A percentile compares a stretch with the other conserved stretches of the same genome.
Evolutionary conservation across 1,140 invertebrate genomes (phyloP).

Genomic region (Teleogryllus occipitalis): DNA sequence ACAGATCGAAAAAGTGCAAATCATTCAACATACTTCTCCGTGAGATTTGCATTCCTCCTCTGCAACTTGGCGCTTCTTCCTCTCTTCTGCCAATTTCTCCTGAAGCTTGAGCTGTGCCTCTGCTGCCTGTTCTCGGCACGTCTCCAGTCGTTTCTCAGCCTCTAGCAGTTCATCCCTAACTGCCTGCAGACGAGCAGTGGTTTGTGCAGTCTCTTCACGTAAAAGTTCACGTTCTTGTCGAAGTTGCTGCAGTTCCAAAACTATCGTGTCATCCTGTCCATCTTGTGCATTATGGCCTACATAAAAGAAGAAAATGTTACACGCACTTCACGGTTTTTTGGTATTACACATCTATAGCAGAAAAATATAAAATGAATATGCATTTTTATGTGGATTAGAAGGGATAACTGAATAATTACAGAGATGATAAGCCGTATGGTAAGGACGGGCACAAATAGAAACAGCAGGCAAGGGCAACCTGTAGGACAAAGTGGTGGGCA

Average conservation of each 20-base stretch:
- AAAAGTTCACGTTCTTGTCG: constrained; percentile 54
- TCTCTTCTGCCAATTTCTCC: constrained; percentile 46
- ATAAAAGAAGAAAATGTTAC: background rate
- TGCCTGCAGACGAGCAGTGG: constrained; percentile 44
- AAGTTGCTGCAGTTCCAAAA: constrained; percentile 45
- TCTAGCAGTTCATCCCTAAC: constrained; percentile 47
- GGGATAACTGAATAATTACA: no score
- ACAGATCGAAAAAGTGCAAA: no score
- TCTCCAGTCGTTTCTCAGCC: constrained; percentile 36
- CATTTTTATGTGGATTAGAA: no score
- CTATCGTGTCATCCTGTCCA: constrained; percentile 19
- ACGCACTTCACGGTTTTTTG: background rate
- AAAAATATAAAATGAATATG: background rate
- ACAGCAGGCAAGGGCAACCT: no score
- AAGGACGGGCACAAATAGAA: no score
- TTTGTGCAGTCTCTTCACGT: constrained; percentile 49
- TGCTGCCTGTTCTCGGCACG: constrained; percentile 34
- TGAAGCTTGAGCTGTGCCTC: constrained; percentile 40
- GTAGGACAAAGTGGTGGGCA: no score
- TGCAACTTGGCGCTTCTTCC: constrained; percentile 41
- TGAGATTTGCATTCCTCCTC: constrained; percentile 50
- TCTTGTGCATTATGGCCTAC: background rate
- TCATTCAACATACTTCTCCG: constrained; percentile 10
- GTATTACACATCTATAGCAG: no score
- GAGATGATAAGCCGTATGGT: no score